phyloP scores from a whole-genome alignment of 2,888 invertebrate species.

The Caenorhabditis panamensis region DNA sequence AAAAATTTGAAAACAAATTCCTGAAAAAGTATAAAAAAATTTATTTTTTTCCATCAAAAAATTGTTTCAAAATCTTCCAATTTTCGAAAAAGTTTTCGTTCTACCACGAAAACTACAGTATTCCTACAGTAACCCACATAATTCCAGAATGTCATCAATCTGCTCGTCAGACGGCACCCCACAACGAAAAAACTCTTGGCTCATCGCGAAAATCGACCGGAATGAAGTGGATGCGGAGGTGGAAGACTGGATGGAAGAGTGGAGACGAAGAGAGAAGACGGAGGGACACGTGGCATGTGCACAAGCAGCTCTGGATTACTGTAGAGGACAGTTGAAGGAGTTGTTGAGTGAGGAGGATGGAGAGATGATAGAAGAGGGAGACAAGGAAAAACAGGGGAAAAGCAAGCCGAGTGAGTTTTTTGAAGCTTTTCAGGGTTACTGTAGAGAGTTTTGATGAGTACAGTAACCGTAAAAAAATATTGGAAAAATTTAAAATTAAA shows the following conservation, averaged over 20 bases:
- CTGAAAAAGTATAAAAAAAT: too few species aligned
- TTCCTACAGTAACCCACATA: too few species aligned
- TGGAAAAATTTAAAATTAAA: too few species aligned
- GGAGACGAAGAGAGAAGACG: constrained; percentile 7
- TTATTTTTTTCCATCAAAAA: too few species aligned
- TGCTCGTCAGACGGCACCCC: constrained; percentile 41
- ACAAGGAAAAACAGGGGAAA: neutral
- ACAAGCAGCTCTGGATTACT: constrained; percentile 50
- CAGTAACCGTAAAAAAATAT: too few species aligned
- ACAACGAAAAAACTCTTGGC: constrained; percentile 52
- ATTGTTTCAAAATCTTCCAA: too few species aligned
- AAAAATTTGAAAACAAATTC: too few species aligned
- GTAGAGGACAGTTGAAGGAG: constrained; percentile 60
- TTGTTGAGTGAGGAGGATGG: constrained; percentile 41
- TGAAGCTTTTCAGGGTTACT: neutral
- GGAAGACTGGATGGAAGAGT: constrained; percentile 51
- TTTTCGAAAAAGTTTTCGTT: too few species aligned
- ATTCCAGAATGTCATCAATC: constrained; percentile 38
- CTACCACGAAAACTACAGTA: too few species aligned
- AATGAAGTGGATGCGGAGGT: constrained; percentile 57
- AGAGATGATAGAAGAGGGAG: neutral
- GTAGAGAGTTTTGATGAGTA: too few species aligned
- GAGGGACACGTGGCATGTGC: constrained; percentile 15
- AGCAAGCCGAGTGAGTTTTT: constrained; percentile 41
- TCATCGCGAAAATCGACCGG: constrained; percentile 52